phyloP scores from a whole-genome alignment of 2,797 vertebrate genomes.

The Helicolenus hilgendorfi region DNA sequence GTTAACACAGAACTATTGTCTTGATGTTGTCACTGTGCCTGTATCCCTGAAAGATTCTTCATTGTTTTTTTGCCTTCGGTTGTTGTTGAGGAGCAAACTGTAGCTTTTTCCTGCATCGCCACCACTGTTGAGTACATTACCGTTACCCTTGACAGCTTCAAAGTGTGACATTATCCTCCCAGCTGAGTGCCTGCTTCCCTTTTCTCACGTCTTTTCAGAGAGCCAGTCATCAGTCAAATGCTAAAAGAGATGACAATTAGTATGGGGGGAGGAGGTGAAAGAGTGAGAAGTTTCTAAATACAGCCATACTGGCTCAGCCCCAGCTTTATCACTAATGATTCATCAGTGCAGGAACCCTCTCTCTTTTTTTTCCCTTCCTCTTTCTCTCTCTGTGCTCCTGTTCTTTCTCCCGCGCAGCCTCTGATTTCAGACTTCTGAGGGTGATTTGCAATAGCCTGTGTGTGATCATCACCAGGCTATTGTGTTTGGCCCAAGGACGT shows the following conservation, averaged over 20 bases:
- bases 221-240: conserved; percentile 82
- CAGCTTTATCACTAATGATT: conserved; percentile 87
- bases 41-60: neutral
- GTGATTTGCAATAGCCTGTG: conserved; percentile 78
- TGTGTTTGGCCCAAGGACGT: conserved; percentile 71
- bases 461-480: conserved; percentile 84
- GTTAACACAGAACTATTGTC: neutral
- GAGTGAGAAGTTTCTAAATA: conserved; percentile 88
- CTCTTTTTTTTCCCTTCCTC: conserved; percentile 12
- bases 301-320: conserved; percentile 79
- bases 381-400: conserved; percentile 47
- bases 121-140: conserved; percentile 39
- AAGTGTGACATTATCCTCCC: conserved; percentile 75
- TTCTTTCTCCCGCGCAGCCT: conserved; percentile 58
- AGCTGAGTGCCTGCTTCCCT: conserved; percentile 50
- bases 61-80: neutral
- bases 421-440: conserved; percentile 83
- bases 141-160: conserved; percentile 71
- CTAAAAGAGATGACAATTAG: conserved; percentile 85
- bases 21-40: neutral
- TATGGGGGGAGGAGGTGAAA: conserved; percentile 69
- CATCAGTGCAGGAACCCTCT: conserved; percentile 82
- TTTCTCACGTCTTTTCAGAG: conserved; percentile 72
- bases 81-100: conserved; percentile 37
- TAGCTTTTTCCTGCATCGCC: conserved; percentile 21